Conservation (phyloP, 1,140 invertebrate genomes). For the Mizuhopecten yessoensis region DNA sequence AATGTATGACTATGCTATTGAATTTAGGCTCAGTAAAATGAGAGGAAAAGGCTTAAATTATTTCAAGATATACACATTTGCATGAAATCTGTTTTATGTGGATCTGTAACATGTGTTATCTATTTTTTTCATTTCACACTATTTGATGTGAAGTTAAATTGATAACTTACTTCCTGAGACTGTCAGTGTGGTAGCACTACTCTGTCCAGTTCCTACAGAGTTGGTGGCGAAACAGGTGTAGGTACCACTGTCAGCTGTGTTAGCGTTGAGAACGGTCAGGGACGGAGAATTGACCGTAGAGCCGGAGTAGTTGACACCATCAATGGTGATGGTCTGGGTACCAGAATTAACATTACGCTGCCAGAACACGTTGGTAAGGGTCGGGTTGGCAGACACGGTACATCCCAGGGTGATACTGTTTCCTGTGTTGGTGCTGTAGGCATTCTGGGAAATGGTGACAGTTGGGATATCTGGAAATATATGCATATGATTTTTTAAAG, state of each 20-base stretch:
- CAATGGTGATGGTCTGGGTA: constrained; percentile 34
- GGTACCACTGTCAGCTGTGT: constrained; percentile 42
- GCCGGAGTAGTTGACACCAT: constrained; percentile 52
- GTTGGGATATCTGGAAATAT: constrained; percentile 47
- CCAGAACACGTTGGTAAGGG: constrained; percentile 47
- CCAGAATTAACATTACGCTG: constrained; percentile 40
- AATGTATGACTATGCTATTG: too few species aligned
- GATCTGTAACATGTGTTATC: too few species aligned
- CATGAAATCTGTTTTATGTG: too few species aligned
- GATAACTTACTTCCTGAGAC: constrained; percentile 53
- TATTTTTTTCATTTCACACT: too few species aligned
- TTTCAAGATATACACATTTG: too few species aligned
- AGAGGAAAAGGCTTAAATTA: too few species aligned
- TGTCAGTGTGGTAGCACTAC: constrained; percentile 46
- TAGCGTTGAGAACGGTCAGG: constrained; percentile 42
- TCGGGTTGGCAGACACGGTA: constrained; percentile 49
- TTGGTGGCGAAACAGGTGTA: constrained; percentile 58
- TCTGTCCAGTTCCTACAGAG: constrained; percentile 55
- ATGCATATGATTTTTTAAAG: background rate
- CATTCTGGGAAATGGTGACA: constrained; percentile 37
- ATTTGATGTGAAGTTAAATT: too few species aligned
- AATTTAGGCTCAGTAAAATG: too few species aligned
- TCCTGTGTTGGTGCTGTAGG: background rate
- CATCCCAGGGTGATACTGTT: background rate
- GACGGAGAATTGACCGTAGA: constrained; percentile 43